Base-by-base conservation (phyloP, 2,797 vertebrate genomes). In the Mallotus villosus region DNA sequence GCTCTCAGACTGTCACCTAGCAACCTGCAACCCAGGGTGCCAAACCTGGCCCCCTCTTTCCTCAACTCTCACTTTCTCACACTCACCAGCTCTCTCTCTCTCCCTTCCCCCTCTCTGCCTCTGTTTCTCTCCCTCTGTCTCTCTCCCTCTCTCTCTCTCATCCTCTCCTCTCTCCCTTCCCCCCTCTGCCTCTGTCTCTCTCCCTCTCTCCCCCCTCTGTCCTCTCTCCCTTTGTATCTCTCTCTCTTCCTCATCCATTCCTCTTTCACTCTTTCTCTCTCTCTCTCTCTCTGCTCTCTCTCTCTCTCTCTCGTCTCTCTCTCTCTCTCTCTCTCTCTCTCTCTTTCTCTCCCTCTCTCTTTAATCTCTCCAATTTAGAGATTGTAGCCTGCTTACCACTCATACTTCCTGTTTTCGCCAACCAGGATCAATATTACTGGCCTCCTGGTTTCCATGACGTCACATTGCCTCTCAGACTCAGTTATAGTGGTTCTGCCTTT, bases 1-100 rank as follows among this genome's bases (percentile, higher is more conserved):
- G 79, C 81, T 75, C 82, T 81, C 73, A 27, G 82, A 81, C 73
- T 19, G 84, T 90, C 84, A 74, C 87, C 81, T 86, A 85, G 86
- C 85, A 90, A 90, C 87, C 62, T 9, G 70, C 82, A 82, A 79
- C 32, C 81, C 76, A 74, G 62, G 59, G 71, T 82, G 87, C 81
- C 77, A 88, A 82, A 88, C 37, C 16, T 22, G 2, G 21, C 32
- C 24, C 22, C 4, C 57, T 60, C 29, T 41, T 24, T 27, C 22
- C 19, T 7, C 65, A 17, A 5, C 53, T 46, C 7, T 51, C 41
- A 25, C 16, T 41, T 14, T 19, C 29, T 37, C 34, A 34, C 32
- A 29, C 27, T 29, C 27, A 29, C 27, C 27, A 29, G 27, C 3
- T 8, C 32, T 34, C 32, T 32, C 32, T 32, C 32, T 6, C 32